These are phyloP conservation scores for Clarias magur DNA, from an alignment of 2,113 vertebrate species.

Conservation along the genomic window DNA sequence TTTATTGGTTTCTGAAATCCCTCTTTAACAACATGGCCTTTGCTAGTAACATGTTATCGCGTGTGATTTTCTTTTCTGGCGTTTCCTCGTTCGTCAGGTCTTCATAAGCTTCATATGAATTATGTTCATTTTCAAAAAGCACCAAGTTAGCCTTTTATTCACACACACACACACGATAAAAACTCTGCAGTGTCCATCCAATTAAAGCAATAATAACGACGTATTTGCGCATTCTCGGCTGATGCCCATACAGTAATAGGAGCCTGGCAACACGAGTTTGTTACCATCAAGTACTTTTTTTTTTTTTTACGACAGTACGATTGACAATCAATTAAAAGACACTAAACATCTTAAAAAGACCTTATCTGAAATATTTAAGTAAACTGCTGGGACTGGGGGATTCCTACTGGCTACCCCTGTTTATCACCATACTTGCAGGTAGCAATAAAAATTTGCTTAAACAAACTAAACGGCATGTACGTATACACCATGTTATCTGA, in stretches of 20 bases:
- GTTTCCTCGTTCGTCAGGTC: no score
- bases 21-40: no score
- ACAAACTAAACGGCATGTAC: background rate
- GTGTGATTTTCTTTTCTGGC: no score
- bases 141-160: no score
- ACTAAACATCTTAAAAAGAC: background rate
- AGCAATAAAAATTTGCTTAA: background rate
- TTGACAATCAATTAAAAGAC: background rate
- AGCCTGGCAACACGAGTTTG: background rate
- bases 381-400: background rate
- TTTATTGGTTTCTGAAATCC: no score
- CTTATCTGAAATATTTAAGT: background rate
- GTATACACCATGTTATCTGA: background rate
- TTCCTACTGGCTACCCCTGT: background rate
- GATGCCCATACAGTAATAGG: background rate
- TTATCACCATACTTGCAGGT: background rate
- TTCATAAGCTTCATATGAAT: no score
- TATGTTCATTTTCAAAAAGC: no score
- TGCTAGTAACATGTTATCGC: no score
- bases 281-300: background rate
- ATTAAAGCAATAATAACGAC: background rate
- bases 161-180: background rate
- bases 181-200: background rate
- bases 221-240: background rate
- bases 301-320: background rate